A percentile compares a stretch with the other conserved stretches of the same genome.
phyloP scores from a whole-genome alignment of 2,113 vertebrate species.

The Brachyhypopomus occidentalis region DNA sequence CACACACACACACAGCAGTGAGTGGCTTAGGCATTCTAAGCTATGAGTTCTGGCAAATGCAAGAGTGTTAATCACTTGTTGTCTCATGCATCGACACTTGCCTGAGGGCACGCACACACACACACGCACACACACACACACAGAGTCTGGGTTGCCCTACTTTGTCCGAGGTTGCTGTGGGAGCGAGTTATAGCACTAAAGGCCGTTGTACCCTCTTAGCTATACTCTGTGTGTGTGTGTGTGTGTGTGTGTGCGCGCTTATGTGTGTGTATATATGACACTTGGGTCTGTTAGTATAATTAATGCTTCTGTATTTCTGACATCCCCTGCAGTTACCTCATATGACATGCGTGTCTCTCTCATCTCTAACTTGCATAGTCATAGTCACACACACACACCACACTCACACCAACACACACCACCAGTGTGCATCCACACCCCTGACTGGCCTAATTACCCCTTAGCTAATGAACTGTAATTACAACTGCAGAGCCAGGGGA shows the following conservation, averaged over 20 bases:
- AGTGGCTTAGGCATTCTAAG: slow-evolving; percentile 20
- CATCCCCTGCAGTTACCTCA: slow-evolving; percentile 27
- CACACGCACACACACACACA: slow-evolving; percentile 5
- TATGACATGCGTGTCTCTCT: slow-evolving; percentile 29
- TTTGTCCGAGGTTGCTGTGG: slow-evolving; percentile 10
- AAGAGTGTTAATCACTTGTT: slow-evolving; percentile 26
- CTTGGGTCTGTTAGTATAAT: no score
- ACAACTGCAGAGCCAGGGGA: slow-evolving; percentile 40
- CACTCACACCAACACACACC: slow-evolving; percentile 36
- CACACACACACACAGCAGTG: background rate
- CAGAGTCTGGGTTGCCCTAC: slow-evolving; percentile 16
- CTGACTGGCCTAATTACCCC: slow-evolving; percentile 47
- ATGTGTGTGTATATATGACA: slow-evolving; percentile 17
- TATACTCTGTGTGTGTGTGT: slow-evolving; percentile 30
- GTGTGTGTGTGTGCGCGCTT: slow-evolving; percentile 51
- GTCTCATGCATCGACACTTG: background rate
- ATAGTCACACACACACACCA: slow-evolving; percentile 39
- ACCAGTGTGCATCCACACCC: slow-evolving; percentile 26
- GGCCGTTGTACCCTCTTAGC: slow-evolving; percentile 36
- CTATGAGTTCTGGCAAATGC: slow-evolving; percentile 29
- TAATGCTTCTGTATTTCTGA: slow-evolving; percentile 28
- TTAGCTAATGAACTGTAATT: slow-evolving; percentile 55
- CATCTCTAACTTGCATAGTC: slow-evolving; percentile 1
- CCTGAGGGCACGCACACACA: slow-evolving; percentile 3
- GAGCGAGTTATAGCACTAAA: slow-evolving; percentile 32